phyloP scores from a whole-genome alignment of 2,888 invertebrate species.

The Eupithecia pulchellata region DNA sequence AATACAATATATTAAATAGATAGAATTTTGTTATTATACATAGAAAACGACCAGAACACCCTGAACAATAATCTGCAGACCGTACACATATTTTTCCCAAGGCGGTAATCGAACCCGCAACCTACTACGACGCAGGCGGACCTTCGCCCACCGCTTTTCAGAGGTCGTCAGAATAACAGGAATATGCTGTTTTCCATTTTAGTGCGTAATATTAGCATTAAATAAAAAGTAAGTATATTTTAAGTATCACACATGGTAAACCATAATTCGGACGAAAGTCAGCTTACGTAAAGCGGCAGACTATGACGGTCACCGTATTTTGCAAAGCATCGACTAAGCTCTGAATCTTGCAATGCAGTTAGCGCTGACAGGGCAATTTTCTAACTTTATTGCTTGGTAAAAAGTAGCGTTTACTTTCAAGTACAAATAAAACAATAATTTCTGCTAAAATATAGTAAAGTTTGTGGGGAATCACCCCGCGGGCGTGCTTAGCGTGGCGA shows the following conservation, averaged over 20 bases:
- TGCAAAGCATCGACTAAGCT: neutral
- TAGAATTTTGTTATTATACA: too few relatives aligned
- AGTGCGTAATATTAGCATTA: neutral
- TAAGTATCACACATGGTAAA: neutral
- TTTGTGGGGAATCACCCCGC: neutral
- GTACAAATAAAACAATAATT: neutral
- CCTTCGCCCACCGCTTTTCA: too few relatives aligned
- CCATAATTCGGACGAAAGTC: neutral
- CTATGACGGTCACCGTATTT: neutral
- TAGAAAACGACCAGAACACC: too few relatives aligned
- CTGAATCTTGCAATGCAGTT: constrained; percentile 8
- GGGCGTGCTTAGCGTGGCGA: neutral
- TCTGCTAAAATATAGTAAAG: neutral
- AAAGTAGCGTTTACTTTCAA: neutral
- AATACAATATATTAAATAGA: too few relatives aligned
- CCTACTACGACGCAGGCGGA: too few relatives aligned
- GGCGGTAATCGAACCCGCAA: too few relatives aligned
- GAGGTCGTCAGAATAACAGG: too few relatives aligned
- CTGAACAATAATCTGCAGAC: too few relatives aligned
- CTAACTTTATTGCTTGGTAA: constrained; percentile 9
- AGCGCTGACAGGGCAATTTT: constrained; percentile 11
- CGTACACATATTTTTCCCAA: too few relatives aligned
- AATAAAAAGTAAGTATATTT: neutral
- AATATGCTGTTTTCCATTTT: neutral
- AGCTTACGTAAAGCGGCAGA: neutral